Evolutionary conservation across 2,113 vertebrate genomes (phyloP), one percentile per base, ranked within the genome.

Genomic region (Erinaceus europaeus): DNA sequence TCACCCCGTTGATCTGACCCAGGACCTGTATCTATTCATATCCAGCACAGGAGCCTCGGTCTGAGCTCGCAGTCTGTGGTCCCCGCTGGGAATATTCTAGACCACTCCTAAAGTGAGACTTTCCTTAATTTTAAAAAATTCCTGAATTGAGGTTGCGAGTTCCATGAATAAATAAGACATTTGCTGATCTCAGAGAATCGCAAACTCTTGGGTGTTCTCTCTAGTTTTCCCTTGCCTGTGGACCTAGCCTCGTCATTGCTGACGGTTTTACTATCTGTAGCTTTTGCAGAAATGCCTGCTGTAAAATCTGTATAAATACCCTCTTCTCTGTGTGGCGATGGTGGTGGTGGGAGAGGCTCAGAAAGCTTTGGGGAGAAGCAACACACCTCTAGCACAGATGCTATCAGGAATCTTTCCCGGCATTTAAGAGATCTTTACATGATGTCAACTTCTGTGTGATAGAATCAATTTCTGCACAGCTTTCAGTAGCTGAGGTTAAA

Each of bases 361-460:
- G 67, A 88, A 90, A 77, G 32, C 55, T 62, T 71, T 67, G 36
- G 17, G 76, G 27, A 40, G 44, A 85, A 90, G 62, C 42, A 80
- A 53, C 64, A 82, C 72, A 61, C 50, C 57, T 81, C 36, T 46
- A 82, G 62, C 21, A 65, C 21, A 73, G 80, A 90, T 82, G 38
- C 46, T 92, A 88, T 85, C 74, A 81, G 25, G 62, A 90, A 48
- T 73, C 64, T 84, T 88, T 84, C 38, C 57, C 34, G n/a, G 40
- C 29, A 32, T 85, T 92, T 48, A 5, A 62, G 84, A 61, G 50
- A 90, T 77, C 40, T 88, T 81, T 81, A 81, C 57, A 55, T 61
- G 50, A 36, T 68, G 84, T 73, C 88, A 90, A 73, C 64, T 81
- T 81, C 64, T 81, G 40, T 71, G 55, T 80, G 69, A 84, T 88